A percentile compares a stretch with the other conserved stretches of the same genome.
Conservation (phyloP, 2,113 vertebrate genomes). For the Leptosomus discolor region DNA sequence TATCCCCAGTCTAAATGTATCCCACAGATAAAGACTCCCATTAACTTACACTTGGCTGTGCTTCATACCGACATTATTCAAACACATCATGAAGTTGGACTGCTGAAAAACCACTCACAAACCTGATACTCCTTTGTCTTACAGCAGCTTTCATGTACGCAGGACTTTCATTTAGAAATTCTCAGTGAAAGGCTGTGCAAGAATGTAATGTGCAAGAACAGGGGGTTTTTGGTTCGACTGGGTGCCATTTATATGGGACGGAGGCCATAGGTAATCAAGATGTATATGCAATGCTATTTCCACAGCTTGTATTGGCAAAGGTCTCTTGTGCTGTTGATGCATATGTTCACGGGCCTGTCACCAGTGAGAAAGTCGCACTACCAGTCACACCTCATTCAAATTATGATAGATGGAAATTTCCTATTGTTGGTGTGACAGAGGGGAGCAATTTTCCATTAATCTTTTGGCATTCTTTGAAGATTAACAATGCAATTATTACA, state of each 20-base stretch:
- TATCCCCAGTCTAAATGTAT: not conserved
- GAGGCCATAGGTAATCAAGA: not conserved
- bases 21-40: not conserved
- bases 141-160: not conserved
- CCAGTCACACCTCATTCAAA: not conserved
- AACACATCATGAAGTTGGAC: not conserved
- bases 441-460: not conserved
- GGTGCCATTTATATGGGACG: not conserved
- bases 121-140: not conserved
- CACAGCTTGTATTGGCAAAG: not conserved
- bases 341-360: not conserved
- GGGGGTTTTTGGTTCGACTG: fast-evolving
- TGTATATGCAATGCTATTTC: not conserved
- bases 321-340: not conserved
- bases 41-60: not conserved
- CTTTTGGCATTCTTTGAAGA: not conserved
- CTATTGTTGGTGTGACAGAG: not conserved
- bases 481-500: not conserved
- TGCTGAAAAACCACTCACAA: not conserved
- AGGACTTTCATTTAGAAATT: not conserved
- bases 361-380: not conserved
- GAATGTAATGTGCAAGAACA: not conserved
- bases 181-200: not conserved
- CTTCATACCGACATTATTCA: not conserved
- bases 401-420: not conserved